Conservation (phyloP, 2,113 vertebrate species). For the Bettongia penicillata region DNA sequence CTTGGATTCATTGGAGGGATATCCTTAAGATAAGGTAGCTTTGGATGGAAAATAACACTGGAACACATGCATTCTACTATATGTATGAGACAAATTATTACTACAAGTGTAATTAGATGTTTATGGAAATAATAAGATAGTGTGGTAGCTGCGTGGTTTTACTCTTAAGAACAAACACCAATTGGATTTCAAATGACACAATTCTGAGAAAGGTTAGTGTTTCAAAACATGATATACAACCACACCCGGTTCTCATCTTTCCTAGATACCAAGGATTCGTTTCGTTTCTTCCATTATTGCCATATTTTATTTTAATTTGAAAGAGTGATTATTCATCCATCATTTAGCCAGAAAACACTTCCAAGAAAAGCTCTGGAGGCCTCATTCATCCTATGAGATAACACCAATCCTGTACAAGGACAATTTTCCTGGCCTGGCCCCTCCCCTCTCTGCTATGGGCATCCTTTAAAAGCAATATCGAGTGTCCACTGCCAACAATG, state of each 20-base stretch:
- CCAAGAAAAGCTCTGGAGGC: neutral
- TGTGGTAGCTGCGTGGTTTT: neutral
- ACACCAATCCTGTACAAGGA: neutral
- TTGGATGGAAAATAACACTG: neutral
- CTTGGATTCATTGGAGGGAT: neutral
- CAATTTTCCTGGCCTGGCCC: neutral
- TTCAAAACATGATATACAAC: neutral
- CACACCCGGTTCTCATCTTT: neutral
- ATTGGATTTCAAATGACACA: neutral
- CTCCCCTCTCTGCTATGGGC: neutral
- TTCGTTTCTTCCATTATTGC: neutral
- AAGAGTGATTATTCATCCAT: neutral
- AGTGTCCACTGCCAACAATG: neutral
- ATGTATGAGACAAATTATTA: neutral
- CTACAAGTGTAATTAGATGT: constrained; percentile 15
- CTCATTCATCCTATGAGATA: neutral
- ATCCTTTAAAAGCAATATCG: neutral
- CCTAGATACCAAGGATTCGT: neutral
- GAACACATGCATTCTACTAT: neutral
- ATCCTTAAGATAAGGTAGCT: neutral
- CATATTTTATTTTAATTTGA: neutral
- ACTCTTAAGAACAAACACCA: neutral
- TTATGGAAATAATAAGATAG: neutral
- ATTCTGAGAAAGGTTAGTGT: neutral
- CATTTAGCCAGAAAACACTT: neutral